phyloP scores from a whole-genome alignment of 2,113 vertebrate species.

The Heliornis fulica region DNA sequence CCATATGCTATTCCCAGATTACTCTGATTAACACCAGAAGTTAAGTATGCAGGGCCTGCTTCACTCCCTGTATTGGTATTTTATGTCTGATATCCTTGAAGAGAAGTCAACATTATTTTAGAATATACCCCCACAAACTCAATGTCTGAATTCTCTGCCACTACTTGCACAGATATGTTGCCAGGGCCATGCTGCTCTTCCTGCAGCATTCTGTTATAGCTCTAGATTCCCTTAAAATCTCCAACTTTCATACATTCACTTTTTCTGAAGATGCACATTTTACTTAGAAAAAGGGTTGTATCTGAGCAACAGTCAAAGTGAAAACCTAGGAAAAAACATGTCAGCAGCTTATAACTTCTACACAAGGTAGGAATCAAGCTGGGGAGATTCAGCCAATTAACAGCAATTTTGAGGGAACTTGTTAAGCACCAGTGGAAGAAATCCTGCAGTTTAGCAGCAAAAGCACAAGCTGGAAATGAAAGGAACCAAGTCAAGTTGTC shows the following conservation, averaged over 20 bases:
- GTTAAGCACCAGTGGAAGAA: not conserved
- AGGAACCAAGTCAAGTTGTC: not conserved
- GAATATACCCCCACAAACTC: not conserved
- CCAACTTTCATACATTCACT: not conserved
- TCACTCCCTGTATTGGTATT: not conserved
- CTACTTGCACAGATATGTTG: not conserved
- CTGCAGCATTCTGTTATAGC: not conserved
- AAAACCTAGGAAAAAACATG: not conserved
- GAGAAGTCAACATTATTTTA: not conserved
- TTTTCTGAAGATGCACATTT: not conserved
- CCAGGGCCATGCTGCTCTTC: not conserved
- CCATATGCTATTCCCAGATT: not conserved
- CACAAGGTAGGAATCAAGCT: not conserved
- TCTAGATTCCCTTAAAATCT: not conserved
- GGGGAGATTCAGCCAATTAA: not conserved
- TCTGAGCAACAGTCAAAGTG: not conserved
- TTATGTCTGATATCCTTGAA: not conserved
- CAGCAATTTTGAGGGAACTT: not conserved
- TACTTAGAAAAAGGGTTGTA: not conserved
- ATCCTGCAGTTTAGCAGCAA: not conserved
- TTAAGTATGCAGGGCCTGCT: not conserved
- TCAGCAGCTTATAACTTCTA: not conserved
- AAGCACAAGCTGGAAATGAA: not conserved
- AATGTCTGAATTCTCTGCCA: not conserved
- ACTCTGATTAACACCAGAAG: not conserved